Base-by-base conservation (phyloP, 2,888 invertebrate species). In the Litoditis marina region DNA sequence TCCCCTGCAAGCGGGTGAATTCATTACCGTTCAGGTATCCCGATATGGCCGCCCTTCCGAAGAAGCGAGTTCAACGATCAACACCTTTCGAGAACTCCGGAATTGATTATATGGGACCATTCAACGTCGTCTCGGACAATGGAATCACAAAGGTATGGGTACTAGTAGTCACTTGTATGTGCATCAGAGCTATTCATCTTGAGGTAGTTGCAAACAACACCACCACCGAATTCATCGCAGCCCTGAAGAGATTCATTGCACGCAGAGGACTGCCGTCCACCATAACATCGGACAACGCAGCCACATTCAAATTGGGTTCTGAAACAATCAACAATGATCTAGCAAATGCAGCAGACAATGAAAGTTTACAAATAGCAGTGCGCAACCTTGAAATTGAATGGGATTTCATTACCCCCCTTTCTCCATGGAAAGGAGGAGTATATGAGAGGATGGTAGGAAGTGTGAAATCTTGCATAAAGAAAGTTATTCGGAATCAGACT, bases 91-190 rank as follows among this genome's bases (percentile, higher is more conserved):
- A 68, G 1, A 64, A 77, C 47, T 59, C 66, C 25, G 83, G 82
- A 13, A 50, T 84, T 0, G 84, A 84, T 51, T 82, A 84, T 42
- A 77, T 81, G 4, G 84, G 85, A 0, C 84, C 84, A 0, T 47
- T 85, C n/a, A 66, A 58, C 31, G 60, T 83, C 11, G 76, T 65
- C 56, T 22, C 2, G 19, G 31, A 65, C n/a, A 80, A 19, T 11
- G 16, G 22, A 31, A 16, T 3, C 19, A 27, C 6, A 28, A 56
- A 82, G 52, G 74, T 66, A 4, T 30, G 46, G 79, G 73, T 84
- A 16, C 70, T 74, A 13, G 39, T 85, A 6, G 82, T 80, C 60
- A 84, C 84, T 0, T 85, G 84, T 74, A 82, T 84, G 0, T 71
- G 83, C 0, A 84, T 82, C 39, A 63, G 83, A n/a, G 78, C 80